Evolutionary conservation across 1,140 invertebrate genomes (phyloP).

Genomic region (Phymorhynchus buccinoides): DNA sequence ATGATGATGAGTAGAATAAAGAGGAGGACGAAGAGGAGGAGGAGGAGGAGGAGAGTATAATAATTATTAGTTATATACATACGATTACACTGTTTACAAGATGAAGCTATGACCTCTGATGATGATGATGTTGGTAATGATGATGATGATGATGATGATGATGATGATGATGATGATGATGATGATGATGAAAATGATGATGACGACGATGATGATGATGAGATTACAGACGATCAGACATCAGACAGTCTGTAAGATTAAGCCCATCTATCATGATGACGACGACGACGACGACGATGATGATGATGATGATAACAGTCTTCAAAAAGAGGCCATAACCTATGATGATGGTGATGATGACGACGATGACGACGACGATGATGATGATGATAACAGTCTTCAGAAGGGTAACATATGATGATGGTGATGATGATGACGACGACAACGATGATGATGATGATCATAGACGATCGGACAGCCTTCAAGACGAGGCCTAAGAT

Average conservation of each 20-base stretch:
- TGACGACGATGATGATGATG: constrained; percentile 8
- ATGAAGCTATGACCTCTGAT: too few relatives aligned
- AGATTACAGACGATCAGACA: too few relatives aligned
- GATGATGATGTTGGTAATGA: too few relatives aligned
- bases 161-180: constrained; percentile 39
- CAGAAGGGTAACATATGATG: too few relatives aligned
- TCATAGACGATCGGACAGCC: not conserved
- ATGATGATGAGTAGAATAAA: too few relatives aligned
- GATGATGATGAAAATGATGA: constrained; percentile 26
- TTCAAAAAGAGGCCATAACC: not conserved
- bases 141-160: constrained; percentile 33
- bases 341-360: not conserved
- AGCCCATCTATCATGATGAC: constrained; percentile 30
- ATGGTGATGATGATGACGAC: constrained; percentile 33
- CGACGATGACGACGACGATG: not conserved
- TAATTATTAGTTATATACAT: too few relatives aligned
- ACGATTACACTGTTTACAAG: too few relatives aligned
- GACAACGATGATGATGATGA: constrained; percentile 39
- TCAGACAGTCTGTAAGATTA: too few relatives aligned
- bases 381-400: not conserved
- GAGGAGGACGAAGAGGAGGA: too few relatives aligned
- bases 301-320: constrained; percentile 29
- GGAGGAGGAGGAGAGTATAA: too few relatives aligned
- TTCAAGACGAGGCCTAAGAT: not conserved
- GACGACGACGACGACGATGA: constrained; percentile 30